Base-by-base conservation (phyloP, 1,140 invertebrate genomes). In the Harpegnathos saltator region DNA sequence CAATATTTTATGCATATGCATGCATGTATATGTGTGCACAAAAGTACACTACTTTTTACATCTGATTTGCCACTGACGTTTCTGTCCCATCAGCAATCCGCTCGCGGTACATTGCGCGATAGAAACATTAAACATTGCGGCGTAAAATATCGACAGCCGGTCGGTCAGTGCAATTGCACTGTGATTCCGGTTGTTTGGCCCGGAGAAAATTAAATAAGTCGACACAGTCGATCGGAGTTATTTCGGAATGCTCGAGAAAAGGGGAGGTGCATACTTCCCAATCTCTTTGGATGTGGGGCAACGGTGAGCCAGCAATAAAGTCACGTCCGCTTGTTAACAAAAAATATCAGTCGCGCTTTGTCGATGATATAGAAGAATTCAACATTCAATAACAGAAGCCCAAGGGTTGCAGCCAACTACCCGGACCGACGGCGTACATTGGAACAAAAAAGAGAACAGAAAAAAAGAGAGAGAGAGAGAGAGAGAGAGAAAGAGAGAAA, bases 381-480 rank as follows among this genome's bases (percentile, higher is more conserved):
- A 38, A 71, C 33, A 71, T 80, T 80, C 75, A 80, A 44, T 80
- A 69, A 71, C n/a, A 71, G 65, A 58, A 71, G 15, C 1, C 5
- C 15, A n/a, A 69, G 26, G 15, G 14, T 66, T 44, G 7, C n/a
- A 58, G 19, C 29, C 69, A 80, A 69, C n/a, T 68, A 65, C 50
- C 24, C 33, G 29, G 22, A 68, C 26, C 11, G 22, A 4, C 52
- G 17, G 24, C 59, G 33, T 69, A 56, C 29, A 14, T 69, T 15
- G 19, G 33, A 71, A 71, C 58, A 44, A 44, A 9, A 44, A 44
- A 44, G 7, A 44, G 7, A 44, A 11, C 29, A 33, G 11, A 5
- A 44, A 44, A 44, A 44, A 44, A 0, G 7, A 44, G 11, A 0
- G 38, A 44, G 11, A 44, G 5, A 33, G 29, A 3, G 5, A 5